These are phyloP conservation scores for Zelostemma sp. DNA, from an alignment of 1,140 invertebrate genomes.

Conservation along the genomic window DNA sequence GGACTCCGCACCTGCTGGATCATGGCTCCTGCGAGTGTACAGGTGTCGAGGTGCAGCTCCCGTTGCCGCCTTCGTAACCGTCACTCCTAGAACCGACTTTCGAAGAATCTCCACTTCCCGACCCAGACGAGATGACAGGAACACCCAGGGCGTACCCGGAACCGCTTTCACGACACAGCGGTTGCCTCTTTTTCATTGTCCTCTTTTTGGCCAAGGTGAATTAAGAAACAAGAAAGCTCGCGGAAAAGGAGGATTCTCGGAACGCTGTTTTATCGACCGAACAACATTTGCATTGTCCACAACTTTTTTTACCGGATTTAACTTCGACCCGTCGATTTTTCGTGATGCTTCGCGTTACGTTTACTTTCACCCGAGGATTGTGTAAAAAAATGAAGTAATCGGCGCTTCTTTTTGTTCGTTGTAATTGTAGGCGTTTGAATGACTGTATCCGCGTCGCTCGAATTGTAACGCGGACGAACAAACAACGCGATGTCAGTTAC, in stretches of 20 bases:
- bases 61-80: background rate
- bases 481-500: no score
- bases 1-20: background rate
- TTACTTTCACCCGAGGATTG: no score
- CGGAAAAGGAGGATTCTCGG: no score
- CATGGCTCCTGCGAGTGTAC: constrained; percentile 1
- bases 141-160: background rate
- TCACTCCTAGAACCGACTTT: background rate
- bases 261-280: no score
- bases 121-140: constrained; percentile 4
- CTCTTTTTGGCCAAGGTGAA: constrained; percentile 13
- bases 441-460: no score
- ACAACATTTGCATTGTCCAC: background rate
- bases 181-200: constrained; percentile 2
- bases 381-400: no score
- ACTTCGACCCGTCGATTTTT: background rate
- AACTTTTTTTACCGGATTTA: background rate
- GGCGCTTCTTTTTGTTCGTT: no score
- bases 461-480: no score
- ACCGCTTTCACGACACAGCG: constrained; percentile 11
- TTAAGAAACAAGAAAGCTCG: background rate
- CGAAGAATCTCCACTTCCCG: background rate
- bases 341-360: background rate
- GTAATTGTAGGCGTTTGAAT: no score
- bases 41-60: background rate